A percentile compares a stretch with the other conserved stretches of the same genome.
phyloP scores from a whole-genome alignment of 2,888 invertebrate species.

The Phania funesta region DNA sequence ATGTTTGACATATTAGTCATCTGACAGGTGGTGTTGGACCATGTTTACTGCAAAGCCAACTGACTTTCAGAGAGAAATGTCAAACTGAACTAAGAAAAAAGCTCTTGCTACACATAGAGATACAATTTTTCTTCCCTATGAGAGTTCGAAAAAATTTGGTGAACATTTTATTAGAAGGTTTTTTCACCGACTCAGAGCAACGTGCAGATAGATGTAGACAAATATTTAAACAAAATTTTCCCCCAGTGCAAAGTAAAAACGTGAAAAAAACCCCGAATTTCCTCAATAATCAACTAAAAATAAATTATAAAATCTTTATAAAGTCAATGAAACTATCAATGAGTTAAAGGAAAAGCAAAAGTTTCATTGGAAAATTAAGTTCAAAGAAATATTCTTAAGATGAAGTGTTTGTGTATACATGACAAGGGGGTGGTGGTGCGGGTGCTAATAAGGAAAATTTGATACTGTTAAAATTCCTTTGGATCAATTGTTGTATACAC shows the following conservation, averaged over 20 bases:
- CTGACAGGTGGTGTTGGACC: constrained; percentile 68
- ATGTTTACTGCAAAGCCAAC: constrained; percentile 22
- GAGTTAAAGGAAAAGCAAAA: constrained; percentile 1
- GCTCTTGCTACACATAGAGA: constrained; percentile 28
- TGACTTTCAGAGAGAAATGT: constrained; percentile 28
- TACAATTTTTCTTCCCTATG: background rate
- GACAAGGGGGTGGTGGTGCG: constrained; percentile 59
- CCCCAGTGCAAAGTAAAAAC: constrained; percentile 52
- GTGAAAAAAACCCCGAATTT: constrained; percentile 46
- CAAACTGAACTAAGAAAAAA: constrained; percentile 13
- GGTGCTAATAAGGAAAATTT: constrained; percentile 58
- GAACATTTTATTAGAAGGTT: constrained; percentile 59
- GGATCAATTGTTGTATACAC: constrained; percentile 69
- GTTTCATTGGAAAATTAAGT: constrained; percentile 12
- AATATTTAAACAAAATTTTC: constrained; percentile 48
- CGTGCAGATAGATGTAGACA: constrained; percentile 66
- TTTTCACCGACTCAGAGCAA: constrained; percentile 62
- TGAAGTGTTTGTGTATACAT: constrained; percentile 59
- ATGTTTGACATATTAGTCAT: constrained; percentile 66
- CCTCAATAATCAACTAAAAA: constrained; percentile 1
- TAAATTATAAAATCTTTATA: constrained; percentile 8
- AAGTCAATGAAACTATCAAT: constrained; percentile 3
- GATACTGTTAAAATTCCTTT: constrained; percentile 69
- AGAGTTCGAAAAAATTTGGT: constrained; percentile 44
- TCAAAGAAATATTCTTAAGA: background rate